These are phyloP conservation scores for Scalopus aquaticus DNA, from an alignment of 2,113 vertebrate genomes.

Conservation along the genomic window DNA sequence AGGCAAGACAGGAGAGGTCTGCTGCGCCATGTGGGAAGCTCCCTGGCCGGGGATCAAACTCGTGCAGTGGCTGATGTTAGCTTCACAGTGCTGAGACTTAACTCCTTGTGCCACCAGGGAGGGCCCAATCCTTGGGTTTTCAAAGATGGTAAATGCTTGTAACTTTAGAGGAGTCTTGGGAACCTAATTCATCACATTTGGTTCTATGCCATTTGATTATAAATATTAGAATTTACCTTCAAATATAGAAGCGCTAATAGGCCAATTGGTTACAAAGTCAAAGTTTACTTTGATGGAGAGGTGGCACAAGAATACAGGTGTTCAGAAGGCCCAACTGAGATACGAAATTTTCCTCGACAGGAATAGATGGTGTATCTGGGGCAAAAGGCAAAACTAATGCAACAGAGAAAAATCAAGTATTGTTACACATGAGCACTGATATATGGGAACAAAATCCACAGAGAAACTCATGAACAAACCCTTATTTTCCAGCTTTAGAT, in stretches of 20 bases:
- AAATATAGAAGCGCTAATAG: neutral
- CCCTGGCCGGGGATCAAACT: too few relatives aligned
- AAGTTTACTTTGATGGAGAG: neutral
- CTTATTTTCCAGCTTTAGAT: neutral
- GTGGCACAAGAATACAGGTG: accelerated
- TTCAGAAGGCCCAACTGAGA: neutral
- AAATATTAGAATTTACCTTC: neutral
- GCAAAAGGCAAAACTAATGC: neutral
- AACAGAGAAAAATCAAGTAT: neutral
- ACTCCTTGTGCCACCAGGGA: too few relatives aligned
- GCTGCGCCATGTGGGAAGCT: too few relatives aligned
- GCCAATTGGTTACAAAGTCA: neutral
- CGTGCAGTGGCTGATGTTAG: too few relatives aligned
- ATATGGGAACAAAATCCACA: neutral
- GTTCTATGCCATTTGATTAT: neutral
- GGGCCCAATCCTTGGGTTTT: too few relatives aligned
- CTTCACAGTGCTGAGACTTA: too few relatives aligned
- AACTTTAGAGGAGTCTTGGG: neutral
- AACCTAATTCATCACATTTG: neutral
- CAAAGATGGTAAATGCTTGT: neutral
- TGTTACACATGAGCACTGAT: neutral
- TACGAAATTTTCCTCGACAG: neutral
- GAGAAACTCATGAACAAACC: neutral
- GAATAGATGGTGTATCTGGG: neutral
- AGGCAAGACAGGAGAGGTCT: too few relatives aligned